Evolutionary conservation across 2,888 invertebrate species (phyloP), one percentile per base, ranked within the genome.

Genomic region (Eupeodes latifasciatus): DNA sequence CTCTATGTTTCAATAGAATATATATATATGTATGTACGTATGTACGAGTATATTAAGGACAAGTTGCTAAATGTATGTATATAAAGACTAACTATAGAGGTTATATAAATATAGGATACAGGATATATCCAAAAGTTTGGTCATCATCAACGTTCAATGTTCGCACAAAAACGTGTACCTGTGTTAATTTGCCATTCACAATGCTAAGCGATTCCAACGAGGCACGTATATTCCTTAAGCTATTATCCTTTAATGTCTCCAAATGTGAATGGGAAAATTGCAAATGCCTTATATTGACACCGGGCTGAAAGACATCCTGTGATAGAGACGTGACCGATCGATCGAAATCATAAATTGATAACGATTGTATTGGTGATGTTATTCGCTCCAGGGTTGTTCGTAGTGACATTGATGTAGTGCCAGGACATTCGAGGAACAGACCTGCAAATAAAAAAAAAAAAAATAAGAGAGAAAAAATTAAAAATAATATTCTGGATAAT

Each of bases 261-360:
- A 97, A 94, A 91, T 95, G 95, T 82, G 97, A 96, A 92, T 97
- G 96, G 16, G 96, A 97, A 92, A 96, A 97, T 94, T 96, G 97
- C 92, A 96, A 95, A 94, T 95, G 96, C 90, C 95, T 95, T 93
- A 97, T 95, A 92, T 95, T 95, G 78, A 95, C 94, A 92, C 93
- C 93, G 34, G 95, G 94, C 80, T 97, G 97, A 93, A 98, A 97
- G 90, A 97, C 95, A 90, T 96, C 96, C 89, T 96, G 94, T 87
- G 96, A 96, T 76, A 98, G 94, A 91, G 96, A 95, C 86, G 96
- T 96, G 90, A 97, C 95, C 90, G 96, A 96, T 91, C 96, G 96
- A 94, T 98, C 98, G 91, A 98, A 95, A 93, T 98, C 98, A 94
- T 98, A 98, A 91, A 98, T 96, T 92, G 96, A 97, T 92, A 98